phyloP scores from a whole-genome alignment of 2,888 invertebrate species.

The Andricus quercusramuli region DNA sequence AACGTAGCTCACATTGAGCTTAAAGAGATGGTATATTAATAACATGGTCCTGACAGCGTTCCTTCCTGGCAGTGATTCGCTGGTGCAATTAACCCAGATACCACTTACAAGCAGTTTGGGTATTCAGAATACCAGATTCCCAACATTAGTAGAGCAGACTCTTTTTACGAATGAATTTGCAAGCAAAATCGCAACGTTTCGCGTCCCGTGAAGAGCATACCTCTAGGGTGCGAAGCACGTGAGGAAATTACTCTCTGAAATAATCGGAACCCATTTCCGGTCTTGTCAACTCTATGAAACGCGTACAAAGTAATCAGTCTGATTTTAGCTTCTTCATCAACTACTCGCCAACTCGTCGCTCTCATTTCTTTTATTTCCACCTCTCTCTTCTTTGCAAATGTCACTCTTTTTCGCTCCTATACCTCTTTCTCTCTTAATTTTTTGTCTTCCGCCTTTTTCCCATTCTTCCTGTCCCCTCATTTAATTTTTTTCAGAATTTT shows the following conservation, averaged over 20 bases:
- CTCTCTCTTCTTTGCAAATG: background rate
- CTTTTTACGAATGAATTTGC: conserved; percentile 30
- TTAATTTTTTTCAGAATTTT: background rate
- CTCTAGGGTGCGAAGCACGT: conserved; percentile 28
- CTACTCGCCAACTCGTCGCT: conserved; percentile 13
- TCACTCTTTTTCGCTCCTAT: conserved; percentile 26
- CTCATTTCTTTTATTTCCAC: conserved; percentile 15
- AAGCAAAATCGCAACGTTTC: conserved; percentile 23
- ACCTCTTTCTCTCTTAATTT: background rate
- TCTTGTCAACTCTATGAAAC: conserved; percentile 42
- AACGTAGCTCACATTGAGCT: background rate
- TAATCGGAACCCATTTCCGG: conserved; percentile 37
- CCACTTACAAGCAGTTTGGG: conserved; percentile 9
- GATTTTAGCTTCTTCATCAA: conserved; percentile 56
- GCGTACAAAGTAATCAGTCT: conserved; percentile 66
- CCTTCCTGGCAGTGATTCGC: conserved; percentile 2
- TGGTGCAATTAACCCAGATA: conserved; percentile 7
- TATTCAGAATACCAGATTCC: background rate
- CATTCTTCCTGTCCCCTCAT: background rate
- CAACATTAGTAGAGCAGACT: background rate
- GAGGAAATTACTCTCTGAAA: conserved; percentile 21
- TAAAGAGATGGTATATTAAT: background rate
- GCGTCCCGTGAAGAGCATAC: background rate
- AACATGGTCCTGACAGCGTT: conserved; percentile 1
- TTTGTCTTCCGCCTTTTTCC: background rate